Evolutionary conservation across 2,113 vertebrate genomes (phyloP).

Genomic region (Ceyx margarethae): DNA sequence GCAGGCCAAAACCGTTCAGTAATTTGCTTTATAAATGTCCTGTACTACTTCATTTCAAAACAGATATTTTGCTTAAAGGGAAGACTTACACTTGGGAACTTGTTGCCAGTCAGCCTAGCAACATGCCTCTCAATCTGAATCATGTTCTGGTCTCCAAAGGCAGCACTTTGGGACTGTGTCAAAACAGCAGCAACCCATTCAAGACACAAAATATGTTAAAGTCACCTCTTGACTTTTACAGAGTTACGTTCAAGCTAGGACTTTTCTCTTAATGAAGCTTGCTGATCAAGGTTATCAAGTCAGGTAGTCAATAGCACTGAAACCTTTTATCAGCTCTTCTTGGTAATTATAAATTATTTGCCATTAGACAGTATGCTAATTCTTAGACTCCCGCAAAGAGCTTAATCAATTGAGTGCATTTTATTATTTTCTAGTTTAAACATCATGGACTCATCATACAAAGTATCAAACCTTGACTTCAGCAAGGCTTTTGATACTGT

Average conservation of each 20-base stretch:
- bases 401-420: slow-evolving; percentile 77
- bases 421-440: slow-evolving; percentile 77
- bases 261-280: slow-evolving; percentile 36
- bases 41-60: slow-evolving; percentile 29
- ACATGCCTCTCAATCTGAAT: background rate
- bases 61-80: slow-evolving; percentile 1
- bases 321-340: slow-evolving; percentile 66
- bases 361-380: slow-evolving; percentile 77
- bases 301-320: slow-evolving; percentile 55
- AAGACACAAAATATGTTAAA: background rate
- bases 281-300: slow-evolving; percentile 62
- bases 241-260: background rate
- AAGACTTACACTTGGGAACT: slow-evolving; percentile 3
- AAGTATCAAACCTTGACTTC: too few species aligned
- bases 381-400: slow-evolving; percentile 67
- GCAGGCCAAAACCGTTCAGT: slow-evolving; percentile 25
- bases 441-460: slow-evolving; percentile 69
- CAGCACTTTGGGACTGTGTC: background rate
- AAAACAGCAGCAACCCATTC: background rate
- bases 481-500: too few species aligned
- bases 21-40: slow-evolving; percentile 8
- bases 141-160: background rate
- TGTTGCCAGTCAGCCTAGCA: slow-evolving; percentile 10
- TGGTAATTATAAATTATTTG: slow-evolving; percentile 76
- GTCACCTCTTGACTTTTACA: background rate